phyloP scores from a whole-genome alignment of 2,797 vertebrate species.

The Muscicapa striata region DNA sequence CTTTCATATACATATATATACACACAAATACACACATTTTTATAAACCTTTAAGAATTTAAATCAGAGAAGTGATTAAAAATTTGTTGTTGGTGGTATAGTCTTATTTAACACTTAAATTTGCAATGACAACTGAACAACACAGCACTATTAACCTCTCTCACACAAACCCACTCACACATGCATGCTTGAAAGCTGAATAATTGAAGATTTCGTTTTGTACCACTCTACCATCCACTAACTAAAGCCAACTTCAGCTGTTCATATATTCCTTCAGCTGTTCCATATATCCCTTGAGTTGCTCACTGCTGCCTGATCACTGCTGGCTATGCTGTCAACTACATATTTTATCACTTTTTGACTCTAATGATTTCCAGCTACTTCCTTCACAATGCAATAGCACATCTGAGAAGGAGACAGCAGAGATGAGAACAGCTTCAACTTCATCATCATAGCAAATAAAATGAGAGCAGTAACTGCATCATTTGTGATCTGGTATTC shows the following conservation, averaged over 20 bases:
- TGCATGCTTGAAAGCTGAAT: not conserved
- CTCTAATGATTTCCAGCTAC: not conserved
- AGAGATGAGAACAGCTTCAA: not conserved
- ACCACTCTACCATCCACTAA: not conserved
- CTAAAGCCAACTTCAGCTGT: not conserved
- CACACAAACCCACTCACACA: not conserved
- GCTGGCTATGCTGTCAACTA: not conserved
- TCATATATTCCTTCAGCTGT: not conserved
- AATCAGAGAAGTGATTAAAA: not conserved
- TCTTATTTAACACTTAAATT: not conserved
- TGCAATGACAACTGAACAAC: not conserved
- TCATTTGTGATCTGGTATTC: not conserved
- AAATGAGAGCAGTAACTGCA: not conserved
- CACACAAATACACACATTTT: rapidly evolving
- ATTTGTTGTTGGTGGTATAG: not conserved
- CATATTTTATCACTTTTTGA: not conserved
- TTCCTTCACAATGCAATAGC: not conserved
- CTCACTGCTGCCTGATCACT: not conserved
- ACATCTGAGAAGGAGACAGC: not conserved
- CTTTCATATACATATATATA: not conserved
- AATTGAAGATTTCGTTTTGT: not conserved
- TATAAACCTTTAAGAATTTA: not conserved
- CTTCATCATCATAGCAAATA: not conserved
- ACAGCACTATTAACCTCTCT: not conserved
- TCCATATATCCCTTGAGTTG: not conserved